phyloP scores from a whole-genome alignment of 1,140 invertebrate genomes.

The Pseudomyrmex flavicornis region DNA sequence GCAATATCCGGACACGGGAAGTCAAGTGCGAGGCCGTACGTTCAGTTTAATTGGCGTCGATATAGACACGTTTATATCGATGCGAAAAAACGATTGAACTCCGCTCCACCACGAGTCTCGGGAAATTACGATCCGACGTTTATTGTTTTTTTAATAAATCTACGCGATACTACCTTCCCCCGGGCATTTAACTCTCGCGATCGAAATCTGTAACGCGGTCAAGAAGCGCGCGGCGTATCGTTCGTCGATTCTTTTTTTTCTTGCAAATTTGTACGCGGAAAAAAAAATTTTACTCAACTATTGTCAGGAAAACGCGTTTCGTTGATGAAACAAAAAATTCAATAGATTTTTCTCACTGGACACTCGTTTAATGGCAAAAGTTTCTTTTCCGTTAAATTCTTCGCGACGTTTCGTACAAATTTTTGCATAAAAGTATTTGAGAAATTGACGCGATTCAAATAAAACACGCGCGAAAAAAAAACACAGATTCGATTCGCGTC shows the following conservation, averaged over 20 bases:
- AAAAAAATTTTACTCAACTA: too few relatives aligned
- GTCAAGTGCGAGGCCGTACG: conserved; percentile 20
- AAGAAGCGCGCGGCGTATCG: background rate
- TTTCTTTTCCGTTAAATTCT: too few relatives aligned
- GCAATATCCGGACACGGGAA: background rate
- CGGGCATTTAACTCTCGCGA: background rate
- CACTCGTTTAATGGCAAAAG: too few relatives aligned
- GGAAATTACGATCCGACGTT: background rate
- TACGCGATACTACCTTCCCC: background rate
- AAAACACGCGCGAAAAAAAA: background rate
- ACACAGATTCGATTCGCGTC: background rate
- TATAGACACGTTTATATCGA: conserved; percentile 20
- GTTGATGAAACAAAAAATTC: too few relatives aligned
- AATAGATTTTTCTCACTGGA: too few relatives aligned
- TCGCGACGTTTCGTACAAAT: too few relatives aligned
- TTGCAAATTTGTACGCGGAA: too few relatives aligned
- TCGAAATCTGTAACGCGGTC: background rate
- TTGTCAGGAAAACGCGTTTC: too few relatives aligned
- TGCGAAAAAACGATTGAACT: conserved; percentile 8
- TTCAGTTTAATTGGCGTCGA: conserved; percentile 10
- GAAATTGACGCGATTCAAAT: too few relatives aligned
- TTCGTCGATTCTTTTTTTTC: background rate
- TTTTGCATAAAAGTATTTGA: too few relatives aligned
- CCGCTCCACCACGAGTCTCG: background rate
- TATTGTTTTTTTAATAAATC: conserved; percentile 11